Evolutionary conservation across 2,797 vertebrate species (phyloP).

Genomic region (Pangasius mekongensis): DNA sequence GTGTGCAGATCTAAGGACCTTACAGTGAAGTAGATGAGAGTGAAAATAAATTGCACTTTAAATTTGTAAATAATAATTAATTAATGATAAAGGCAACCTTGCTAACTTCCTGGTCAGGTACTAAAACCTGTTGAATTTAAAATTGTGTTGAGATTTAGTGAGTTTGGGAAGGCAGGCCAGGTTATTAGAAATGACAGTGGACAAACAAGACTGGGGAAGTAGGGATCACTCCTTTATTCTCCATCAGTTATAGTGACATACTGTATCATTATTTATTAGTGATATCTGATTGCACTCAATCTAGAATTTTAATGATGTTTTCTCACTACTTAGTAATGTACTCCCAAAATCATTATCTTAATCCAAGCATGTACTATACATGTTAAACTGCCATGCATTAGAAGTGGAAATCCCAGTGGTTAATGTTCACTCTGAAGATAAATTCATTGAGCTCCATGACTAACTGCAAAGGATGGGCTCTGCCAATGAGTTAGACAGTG

Average conservation of each 20-base stretch:
- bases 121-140: slow-evolving; percentile 28
- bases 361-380: slow-evolving; percentile 54
- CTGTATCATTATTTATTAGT: background rate
- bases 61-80: background rate
- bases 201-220: slow-evolving; percentile 39
- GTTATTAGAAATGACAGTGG: slow-evolving; percentile 49
- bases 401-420: slow-evolving; percentile 53
- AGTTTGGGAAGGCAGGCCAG: slow-evolving; percentile 14
- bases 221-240: slow-evolving; percentile 19
- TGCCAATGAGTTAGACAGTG: slow-evolving; percentile 69
- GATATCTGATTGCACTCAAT: slow-evolving; percentile 22
- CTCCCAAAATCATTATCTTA: slow-evolving; percentile 54
- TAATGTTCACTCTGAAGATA: slow-evolving; percentile 67
- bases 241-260: slow-evolving; percentile 11
- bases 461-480: slow-evolving; percentile 72
- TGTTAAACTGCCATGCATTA: slow-evolving; percentile 61
- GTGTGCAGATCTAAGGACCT: background rate
- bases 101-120: slow-evolving; percentile 30
- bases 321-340: slow-evolving; percentile 54
- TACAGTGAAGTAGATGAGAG: background rate
- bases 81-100: background rate
- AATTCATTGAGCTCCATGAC: slow-evolving; percentile 70
- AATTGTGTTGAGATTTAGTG: slow-evolving; percentile 50
- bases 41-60: background rate
- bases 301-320: slow-evolving; percentile 50